Evolutionary conservation across 23 tunicate species (phyloP).

Genomic region (Pegea sp.): DNA sequence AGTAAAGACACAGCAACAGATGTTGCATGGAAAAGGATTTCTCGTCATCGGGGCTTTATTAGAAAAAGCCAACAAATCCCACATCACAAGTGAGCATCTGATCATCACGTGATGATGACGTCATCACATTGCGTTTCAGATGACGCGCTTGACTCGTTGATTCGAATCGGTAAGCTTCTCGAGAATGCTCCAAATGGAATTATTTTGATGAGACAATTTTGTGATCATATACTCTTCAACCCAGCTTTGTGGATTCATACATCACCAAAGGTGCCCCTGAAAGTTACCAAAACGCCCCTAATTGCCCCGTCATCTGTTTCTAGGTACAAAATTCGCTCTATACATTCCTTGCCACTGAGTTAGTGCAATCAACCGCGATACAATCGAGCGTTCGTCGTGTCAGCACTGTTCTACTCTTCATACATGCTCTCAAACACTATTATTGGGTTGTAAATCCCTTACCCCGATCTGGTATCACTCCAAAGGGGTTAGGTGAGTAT

Average conservation of each 20-base stretch:
- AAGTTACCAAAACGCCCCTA: neutral
- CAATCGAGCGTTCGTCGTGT: conserved; percentile 85
- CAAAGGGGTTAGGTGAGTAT: conserved; percentile 66
- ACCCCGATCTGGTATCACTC: conserved; percentile 69
- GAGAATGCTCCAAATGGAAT: conserved; percentile 48
- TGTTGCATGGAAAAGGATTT: conserved; percentile 81
- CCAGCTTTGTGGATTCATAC: conserved; percentile 93
- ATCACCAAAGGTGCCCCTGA: conserved; percentile 61
- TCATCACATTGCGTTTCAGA: conserved; percentile 12
- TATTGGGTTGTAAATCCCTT: conserved; percentile 94
- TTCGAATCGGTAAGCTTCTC: conserved; percentile 56
- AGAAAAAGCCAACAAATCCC: conserved; percentile 57
- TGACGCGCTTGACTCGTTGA: conserved; percentile 37
- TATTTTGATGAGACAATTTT: conserved; percentile 73
- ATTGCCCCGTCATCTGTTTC: neutral
- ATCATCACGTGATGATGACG: too few species aligned
- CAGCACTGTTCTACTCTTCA: conserved; percentile 69
- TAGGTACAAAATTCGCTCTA: conserved; percentile 81
- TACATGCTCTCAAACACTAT: conserved; percentile 92
- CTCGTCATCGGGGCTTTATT: conserved; percentile 64
- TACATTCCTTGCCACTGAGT: conserved; percentile 94
- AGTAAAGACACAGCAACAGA: conserved; percentile 80
- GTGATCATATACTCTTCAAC: conserved; percentile 83
- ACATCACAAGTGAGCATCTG: conserved; percentile 34
- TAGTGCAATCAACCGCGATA: conserved; percentile 51